These are phyloP conservation scores for Tuberolachnus salignus DNA, from an alignment of 2,888 invertebrate genomes.

Conservation along the genomic window DNA sequence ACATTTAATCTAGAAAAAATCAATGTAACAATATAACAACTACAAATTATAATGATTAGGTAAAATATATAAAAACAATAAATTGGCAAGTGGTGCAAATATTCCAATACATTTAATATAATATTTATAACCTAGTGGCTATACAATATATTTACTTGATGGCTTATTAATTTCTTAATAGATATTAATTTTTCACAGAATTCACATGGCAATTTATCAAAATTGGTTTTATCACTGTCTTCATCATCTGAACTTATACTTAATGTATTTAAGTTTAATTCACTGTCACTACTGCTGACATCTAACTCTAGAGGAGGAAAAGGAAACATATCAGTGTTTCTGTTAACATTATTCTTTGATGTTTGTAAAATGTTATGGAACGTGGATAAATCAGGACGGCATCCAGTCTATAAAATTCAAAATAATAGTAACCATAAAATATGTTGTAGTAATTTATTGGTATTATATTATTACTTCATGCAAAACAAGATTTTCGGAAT, in stretches of 20 bases:
- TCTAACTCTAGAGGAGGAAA: conserved; percentile 37
- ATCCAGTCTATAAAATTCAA: conserved; percentile 56
- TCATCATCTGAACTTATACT: conserved; percentile 51
- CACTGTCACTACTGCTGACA: conserved; percentile 40
- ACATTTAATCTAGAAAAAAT: conserved; percentile 32
- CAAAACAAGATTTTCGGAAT: conserved; percentile 65
- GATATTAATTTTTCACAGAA: conserved; percentile 59
- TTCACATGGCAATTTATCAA: conserved; percentile 59
- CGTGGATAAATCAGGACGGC: conserved; percentile 57
- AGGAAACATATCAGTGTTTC: conserved; percentile 5
- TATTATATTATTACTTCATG: conserved; percentile 63
- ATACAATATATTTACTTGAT: conserved; percentile 36
- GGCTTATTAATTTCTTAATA: conserved; percentile 41
- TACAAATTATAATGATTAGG: not conserved
- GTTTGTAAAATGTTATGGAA: conserved; percentile 42
- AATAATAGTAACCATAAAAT: not conserved
- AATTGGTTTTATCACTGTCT: conserved; percentile 34
- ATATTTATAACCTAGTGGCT: not conserved
- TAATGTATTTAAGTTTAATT: conserved; percentile 40
- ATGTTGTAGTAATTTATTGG: not conserved
- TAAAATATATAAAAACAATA: too few species aligned
- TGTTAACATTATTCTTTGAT: conserved; percentile 21
- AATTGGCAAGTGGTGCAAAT: too few species aligned
- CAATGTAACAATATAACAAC: not conserved
- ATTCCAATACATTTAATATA: not conserved